Conservation (phyloP, 2,888 invertebrate genomes). For the Spodoptera exigua region DNA sequence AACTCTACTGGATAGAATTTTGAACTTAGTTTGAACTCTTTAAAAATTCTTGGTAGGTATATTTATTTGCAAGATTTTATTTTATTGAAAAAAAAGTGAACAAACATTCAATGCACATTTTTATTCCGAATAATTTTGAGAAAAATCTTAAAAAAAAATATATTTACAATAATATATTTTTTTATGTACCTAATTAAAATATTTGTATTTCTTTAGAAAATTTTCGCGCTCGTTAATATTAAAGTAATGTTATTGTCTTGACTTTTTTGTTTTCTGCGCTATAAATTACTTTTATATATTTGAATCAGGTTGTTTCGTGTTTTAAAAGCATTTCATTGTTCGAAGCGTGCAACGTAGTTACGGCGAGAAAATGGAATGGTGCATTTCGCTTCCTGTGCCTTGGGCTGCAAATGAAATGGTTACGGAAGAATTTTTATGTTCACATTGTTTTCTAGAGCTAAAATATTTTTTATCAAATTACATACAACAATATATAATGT, state of each 20-base stretch:
- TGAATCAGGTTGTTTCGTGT: slow-evolving; percentile 82
- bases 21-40: no score
- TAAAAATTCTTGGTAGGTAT: no score
- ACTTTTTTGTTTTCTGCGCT: slow-evolving; percentile 58
- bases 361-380: slow-evolving; percentile 84
- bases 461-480: slow-evolving; percentile 48
- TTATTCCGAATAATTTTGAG: no score
- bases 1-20: no score
- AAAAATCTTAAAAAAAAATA: no score
- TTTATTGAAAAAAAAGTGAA: no score
- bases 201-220: no score
- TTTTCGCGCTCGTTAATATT: background rate
- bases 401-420: slow-evolving; percentile 83
- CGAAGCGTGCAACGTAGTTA: slow-evolving; percentile 82
- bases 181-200: no score
- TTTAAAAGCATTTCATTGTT: slow-evolving; percentile 89
- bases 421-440: slow-evolving; percentile 75
- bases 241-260: slow-evolving; percentile 23
- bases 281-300: slow-evolving; percentile 76
- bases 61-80: no score
- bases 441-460: slow-evolving; percentile 68
- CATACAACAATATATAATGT: slow-evolving; percentile 11
- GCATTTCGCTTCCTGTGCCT: slow-evolving; percentile 84
- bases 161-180: no score
- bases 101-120: no score